Conservation (phyloP, 2,113 vertebrate genomes). For the Fregetta grallaria region DNA sequence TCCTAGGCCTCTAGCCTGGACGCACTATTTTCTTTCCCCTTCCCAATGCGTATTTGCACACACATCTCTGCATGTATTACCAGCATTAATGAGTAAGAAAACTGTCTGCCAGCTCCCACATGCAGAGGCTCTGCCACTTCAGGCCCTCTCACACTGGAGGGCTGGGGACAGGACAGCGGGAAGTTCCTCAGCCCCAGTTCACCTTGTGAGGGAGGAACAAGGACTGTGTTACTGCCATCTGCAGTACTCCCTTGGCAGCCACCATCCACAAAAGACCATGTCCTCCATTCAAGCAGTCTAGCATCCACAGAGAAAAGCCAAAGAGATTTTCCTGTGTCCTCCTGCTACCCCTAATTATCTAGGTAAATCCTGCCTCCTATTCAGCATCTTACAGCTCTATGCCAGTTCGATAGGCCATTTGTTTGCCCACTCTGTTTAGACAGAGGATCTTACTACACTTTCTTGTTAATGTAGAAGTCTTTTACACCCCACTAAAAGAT, state of each 20-base stretch:
- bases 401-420: not conserved
- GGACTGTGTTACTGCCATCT: not conserved
- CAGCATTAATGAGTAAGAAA: not conserved
- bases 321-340: not conserved
- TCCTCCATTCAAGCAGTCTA: not conserved
- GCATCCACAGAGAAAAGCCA: not conserved
- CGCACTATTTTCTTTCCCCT: not conserved
- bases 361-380: not conserved
- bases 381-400: not conserved
- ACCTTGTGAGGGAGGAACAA: accelerated
- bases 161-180: not conserved
- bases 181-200: not conserved
- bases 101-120: accelerated
- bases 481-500: not conserved
- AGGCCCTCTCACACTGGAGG: not conserved
- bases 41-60: accelerated
- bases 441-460: too few relatives aligned
- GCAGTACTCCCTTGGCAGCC: not conserved
- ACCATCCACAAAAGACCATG: too few relatives aligned
- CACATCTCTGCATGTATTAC: accelerated
- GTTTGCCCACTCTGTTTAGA: not conserved
- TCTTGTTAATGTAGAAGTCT: not conserved
- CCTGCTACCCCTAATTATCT: not conserved
- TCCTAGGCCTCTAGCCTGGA: not conserved
- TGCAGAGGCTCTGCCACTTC: not conserved